A percentile compares a stretch with the other conserved stretches of the same genome.
These are phyloP conservation scores for Lagenorhynchus albirostris DNA, from an alignment of 2,113 vertebrate species.

Conservation along the genomic window DNA sequence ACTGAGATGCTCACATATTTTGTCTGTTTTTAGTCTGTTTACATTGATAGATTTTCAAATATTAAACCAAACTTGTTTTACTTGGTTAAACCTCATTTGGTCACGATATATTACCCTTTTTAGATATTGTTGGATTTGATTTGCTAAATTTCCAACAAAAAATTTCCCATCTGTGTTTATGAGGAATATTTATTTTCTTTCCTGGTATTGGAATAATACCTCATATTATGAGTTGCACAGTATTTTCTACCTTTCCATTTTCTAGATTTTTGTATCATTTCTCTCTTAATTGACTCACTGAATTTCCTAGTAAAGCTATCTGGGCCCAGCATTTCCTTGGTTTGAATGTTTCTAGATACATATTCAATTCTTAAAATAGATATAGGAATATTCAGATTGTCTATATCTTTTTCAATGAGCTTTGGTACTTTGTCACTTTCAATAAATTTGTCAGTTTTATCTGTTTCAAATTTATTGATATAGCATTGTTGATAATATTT, in stretches of 20 bases:
- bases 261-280: neutral
- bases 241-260: neutral
- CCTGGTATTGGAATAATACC: neutral
- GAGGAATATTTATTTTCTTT: neutral
- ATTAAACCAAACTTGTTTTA: neutral
- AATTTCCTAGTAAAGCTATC: neutral
- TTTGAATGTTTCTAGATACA: neutral
- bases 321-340: neutral
- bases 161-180: neutral
- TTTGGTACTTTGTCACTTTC: neutral
- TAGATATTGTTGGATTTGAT: neutral
- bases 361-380: neutral
- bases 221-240: neutral
- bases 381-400: neutral
- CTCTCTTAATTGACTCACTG: neutral
- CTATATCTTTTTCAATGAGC: neutral
- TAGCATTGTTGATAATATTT: neutral
- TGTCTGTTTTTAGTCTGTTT: neutral
- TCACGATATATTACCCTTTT: neutral
- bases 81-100: neutral
- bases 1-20: neutral
- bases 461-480: neutral
- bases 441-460: neutral
- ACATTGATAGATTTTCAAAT: neutral
- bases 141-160: neutral